Base-by-base conservation (phyloP, 2,888 invertebrate genomes). In the Camptogramma bilineatum region DNA sequence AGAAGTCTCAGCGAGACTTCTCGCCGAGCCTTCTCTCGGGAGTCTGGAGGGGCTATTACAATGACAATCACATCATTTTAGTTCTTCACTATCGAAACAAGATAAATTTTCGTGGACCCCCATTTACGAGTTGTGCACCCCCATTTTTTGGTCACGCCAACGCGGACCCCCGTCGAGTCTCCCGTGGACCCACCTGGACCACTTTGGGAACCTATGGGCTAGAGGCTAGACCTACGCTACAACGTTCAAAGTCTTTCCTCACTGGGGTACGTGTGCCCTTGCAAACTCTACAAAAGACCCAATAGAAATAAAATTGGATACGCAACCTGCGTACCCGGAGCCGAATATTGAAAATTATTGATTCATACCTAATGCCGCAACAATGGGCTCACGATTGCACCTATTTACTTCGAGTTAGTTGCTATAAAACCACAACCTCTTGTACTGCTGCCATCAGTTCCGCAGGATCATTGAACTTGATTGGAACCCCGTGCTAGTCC, bases 311-410 rank as follows among this genome's bases (percentile, higher is more conserved):
- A 69, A 76, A 72, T 65, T 66, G 71, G 78, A 62, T 62, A 81
- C 86, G 87, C 87, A 87, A 87, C 73, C 80, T 85, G 85, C 86
- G 87, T 89, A 81, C 19, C 24, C 73, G 56, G 55, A 68, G 76
- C 78, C 83, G 74, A 88, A 90, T 82, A 90, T 86, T 86, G 86
- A 89, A 88, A 91, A 91, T 87, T 88, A 90, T 92, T 90, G 90
- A 88, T 90, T 89, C 91, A 91, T 90, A 48, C 47, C 28, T 42
- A 88, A 85, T 84, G 87, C 85, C 70, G 90, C 91, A 92, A 91
- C 82, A 72, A 66, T 80, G 75, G 78, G 82, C 86, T 84, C 83
- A 84, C 83, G 83, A 89, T 91, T 91, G 88, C 88, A 85, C 81
- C 78, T 78, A 75, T 83, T 88, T 79, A 86, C 80, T 82, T 79